phyloP scores from a whole-genome alignment of 2,797 vertebrate species.

The Xiphorhynchus erythropygius region DNA sequence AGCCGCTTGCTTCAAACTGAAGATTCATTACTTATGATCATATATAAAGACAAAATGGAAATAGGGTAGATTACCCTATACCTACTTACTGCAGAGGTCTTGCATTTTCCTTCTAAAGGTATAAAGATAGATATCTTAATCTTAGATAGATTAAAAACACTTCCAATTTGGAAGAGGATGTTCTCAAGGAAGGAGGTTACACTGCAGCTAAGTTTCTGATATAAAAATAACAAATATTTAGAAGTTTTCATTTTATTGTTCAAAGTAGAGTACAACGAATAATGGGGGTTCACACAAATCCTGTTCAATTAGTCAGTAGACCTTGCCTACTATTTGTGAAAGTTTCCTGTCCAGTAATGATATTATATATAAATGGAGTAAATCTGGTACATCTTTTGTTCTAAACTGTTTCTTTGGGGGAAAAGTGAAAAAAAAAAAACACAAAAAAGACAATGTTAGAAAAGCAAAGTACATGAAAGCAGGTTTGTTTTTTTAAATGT shows the following conservation, averaged over 20 bases:
- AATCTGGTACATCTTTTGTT: not conserved
- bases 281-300: not conserved
- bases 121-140: no score
- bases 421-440: not conserved
- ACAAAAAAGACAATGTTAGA: not conserved
- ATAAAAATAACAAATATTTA: not conserved
- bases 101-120: not conserved
- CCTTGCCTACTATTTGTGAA: not conserved
- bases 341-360: not conserved
- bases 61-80: not conserved
- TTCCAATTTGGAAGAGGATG: not conserved
- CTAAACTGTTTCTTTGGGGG: not conserved
- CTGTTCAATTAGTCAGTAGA: not conserved
- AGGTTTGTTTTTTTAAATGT: not conserved
- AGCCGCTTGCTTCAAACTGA: not conserved
- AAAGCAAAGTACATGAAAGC: not conserved
- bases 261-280: not conserved
- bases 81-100: not conserved
- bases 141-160: not conserved
- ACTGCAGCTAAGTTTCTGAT: not conserved
- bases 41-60: not conserved
- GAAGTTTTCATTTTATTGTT: not conserved
- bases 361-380: not conserved
- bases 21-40: not conserved
- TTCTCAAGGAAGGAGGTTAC: not conserved